phyloP scores from a whole-genome alignment of 2,113 vertebrate genomes.

The Phodopus roborovskii region DNA sequence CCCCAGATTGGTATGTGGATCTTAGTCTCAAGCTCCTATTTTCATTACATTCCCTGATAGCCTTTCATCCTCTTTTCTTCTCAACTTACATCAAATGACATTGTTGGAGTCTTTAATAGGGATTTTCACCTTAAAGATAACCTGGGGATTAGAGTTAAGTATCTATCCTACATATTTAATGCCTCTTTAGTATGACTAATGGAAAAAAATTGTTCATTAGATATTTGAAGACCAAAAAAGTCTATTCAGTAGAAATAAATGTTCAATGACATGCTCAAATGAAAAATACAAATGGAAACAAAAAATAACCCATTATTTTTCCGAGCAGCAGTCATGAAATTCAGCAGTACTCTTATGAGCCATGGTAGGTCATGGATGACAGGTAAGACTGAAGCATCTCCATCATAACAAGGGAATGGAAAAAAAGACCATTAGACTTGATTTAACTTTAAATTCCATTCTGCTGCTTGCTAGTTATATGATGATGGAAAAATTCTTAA shows the following conservation, averaged over 20 bases:
- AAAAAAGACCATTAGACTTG: neutral
- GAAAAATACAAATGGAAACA: conserved; percentile 32
- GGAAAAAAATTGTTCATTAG: neutral
- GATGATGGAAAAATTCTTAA: neutral
- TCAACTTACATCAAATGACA: neutral
- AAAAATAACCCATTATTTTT: conserved; percentile 15
- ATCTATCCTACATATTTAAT: neutral
- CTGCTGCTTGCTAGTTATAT: neutral
- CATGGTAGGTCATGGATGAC: neutral
- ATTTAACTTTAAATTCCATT: conserved; percentile 7
- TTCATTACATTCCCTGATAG: neutral
- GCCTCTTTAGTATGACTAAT: neutral
- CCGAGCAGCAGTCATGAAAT: neutral
- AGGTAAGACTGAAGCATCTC: neutral
- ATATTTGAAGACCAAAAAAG: neutral
- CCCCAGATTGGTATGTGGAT: too few species aligned
- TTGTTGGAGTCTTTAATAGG: neutral
- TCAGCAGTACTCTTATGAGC: neutral
- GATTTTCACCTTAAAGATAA: neutral
- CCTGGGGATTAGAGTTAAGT: neutral
- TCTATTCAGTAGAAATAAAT: neutral
- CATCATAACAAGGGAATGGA: neutral
- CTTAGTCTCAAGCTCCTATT: too few species aligned
- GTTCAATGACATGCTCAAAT: neutral
- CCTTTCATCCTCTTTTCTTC: conserved; percentile 19